Conservation (phyloP, 2,888 invertebrate genomes). For the Buathra laborator region DNA sequence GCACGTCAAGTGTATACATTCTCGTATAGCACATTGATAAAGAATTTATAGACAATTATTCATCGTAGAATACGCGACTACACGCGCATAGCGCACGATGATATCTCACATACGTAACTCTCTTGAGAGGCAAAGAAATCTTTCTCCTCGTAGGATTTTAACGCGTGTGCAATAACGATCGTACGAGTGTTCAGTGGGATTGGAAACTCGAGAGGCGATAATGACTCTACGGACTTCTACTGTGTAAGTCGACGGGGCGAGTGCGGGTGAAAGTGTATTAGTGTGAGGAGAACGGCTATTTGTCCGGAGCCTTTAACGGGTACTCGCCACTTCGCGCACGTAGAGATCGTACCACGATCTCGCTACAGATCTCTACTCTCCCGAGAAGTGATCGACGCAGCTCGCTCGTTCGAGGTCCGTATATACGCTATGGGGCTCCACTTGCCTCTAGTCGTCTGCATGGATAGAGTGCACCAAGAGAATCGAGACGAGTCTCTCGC, state of each 20-base stretch:
- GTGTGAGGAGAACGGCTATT: conserved; percentile 54
- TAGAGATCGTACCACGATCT: conserved; percentile 45
- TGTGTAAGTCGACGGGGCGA: background rate
- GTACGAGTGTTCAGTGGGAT: conserved; percentile 32
- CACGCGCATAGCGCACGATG: background rate
- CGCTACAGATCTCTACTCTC: conserved; percentile 38
- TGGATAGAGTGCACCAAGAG: conserved; percentile 10
- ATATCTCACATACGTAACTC: conserved; percentile 10
- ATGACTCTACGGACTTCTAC: conserved; percentile 39
- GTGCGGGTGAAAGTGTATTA: conserved; percentile 46
- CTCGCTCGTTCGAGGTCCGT: conserved; percentile 29
- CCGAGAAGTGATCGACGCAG: conserved; percentile 41
- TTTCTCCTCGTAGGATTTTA: background rate
- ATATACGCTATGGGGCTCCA: conserved; percentile 6
- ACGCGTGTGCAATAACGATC: conserved; percentile 45
- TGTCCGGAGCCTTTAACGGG: conserved; percentile 27
- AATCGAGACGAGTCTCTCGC: conserved; percentile 36
- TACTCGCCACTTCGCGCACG: conserved; percentile 3
- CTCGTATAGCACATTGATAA: conserved; percentile 49
- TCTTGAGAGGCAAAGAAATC: conserved; percentile 17
- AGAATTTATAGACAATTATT: conserved; percentile 60
- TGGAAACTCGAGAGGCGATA: conserved; percentile 62
- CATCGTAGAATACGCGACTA: conserved; percentile 31
- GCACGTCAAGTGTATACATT: conserved; percentile 44
- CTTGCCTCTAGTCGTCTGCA: conserved; percentile 7